Conservation (phyloP, 2,888 invertebrate genomes). For the Spialia ferax region DNA sequence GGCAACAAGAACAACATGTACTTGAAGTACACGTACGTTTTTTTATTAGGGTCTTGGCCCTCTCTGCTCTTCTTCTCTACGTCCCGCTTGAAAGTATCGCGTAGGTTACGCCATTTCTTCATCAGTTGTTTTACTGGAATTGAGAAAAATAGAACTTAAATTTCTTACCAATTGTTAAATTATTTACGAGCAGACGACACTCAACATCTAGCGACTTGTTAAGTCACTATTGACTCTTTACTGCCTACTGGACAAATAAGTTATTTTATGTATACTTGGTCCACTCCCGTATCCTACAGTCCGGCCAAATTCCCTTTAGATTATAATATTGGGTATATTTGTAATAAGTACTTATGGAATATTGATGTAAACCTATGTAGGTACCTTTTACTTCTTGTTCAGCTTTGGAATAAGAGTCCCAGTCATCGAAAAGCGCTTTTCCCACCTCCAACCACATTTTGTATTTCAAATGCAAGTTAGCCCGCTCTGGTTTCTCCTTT, state of each 20-base stretch:
- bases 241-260: too few relatives aligned
- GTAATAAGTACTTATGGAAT: too few relatives aligned
- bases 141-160: neutral
- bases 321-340: too few relatives aligned
- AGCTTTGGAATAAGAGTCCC: slow-evolving; percentile 47
- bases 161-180: neutral
- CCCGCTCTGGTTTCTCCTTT: slow-evolving; percentile 52
- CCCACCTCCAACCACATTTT: slow-evolving; percentile 59
- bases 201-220: too few relatives aligned
- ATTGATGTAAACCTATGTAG: too few relatives aligned
- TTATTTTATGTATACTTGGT: too few relatives aligned
- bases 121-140: slow-evolving; percentile 53
- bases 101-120: slow-evolving; percentile 62
- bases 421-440: slow-evolving; percentile 52
- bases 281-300: too few relatives aligned
- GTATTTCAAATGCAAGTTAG: slow-evolving; percentile 50
- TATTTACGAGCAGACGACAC: neutral
- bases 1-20: slow-evolving; percentile 60
- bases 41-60: slow-evolving; percentile 50
- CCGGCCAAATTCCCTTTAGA: too few relatives aligned
- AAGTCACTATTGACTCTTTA: too few relatives aligned
- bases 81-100: slow-evolving; percentile 60
- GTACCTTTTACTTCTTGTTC: slow-evolving; percentile 52
- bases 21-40: slow-evolving; percentile 60
- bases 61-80: slow-evolving; percentile 52